These are phyloP conservation scores for Brotula barbata DNA, from an alignment of 2,797 vertebrate species.

Conservation along the genomic window DNA sequence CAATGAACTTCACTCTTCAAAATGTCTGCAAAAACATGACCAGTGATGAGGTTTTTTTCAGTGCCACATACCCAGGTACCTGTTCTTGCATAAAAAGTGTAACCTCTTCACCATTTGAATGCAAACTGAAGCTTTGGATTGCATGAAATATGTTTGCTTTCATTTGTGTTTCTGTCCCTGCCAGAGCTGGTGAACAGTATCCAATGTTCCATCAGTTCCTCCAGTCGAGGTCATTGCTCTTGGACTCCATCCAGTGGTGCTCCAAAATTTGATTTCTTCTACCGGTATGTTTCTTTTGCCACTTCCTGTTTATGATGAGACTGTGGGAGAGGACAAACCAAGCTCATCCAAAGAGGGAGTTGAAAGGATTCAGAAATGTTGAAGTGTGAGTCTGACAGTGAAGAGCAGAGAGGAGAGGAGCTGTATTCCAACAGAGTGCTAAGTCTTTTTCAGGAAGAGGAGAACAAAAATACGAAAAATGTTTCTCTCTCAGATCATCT, in stretches of 20 bases:
- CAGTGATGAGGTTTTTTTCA: accelerated
- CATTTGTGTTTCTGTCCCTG: background rate
- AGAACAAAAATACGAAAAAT: no score
- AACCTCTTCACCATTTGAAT: background rate
- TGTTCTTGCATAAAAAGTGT: background rate
- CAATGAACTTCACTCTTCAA: background rate
- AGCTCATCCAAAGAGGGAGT: no score
- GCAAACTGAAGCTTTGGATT: background rate
- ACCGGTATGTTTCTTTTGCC: constrained; percentile 21
- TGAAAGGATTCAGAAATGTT: no score
- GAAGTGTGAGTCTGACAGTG: no score
- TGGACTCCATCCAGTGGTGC: background rate
- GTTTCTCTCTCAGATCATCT: no score
- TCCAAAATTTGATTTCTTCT: constrained; percentile 29
- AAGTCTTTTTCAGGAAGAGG: no score
- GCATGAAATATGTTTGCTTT: background rate
- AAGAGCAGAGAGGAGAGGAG: no score
- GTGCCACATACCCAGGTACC: constrained; percentile 9
- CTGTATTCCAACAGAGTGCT: no score
- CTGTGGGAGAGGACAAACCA: no score
- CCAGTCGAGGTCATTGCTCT: background rate
- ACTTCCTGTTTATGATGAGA: no score
- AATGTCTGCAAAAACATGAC: accelerated
- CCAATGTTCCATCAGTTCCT: background rate
- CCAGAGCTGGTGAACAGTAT: constrained; percentile 40